Evolutionary conservation across 37 sponge, comb jelly and placozoan genomes (phyloP), one percentile per base, ranked within the genome.

Genomic region (Oopsacas minuta): DNA sequence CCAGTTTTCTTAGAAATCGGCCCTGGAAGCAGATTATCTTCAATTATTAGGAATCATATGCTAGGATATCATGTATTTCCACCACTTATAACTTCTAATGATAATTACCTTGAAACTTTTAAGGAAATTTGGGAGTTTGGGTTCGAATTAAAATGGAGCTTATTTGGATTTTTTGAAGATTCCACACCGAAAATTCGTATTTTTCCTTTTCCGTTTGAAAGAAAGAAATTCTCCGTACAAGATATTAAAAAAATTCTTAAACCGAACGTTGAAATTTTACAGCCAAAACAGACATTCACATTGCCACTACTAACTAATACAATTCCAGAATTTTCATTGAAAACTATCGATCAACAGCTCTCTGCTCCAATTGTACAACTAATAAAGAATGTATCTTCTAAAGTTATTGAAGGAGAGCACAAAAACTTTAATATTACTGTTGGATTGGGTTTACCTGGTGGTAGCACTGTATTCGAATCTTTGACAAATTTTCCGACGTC

Each of bases 21-120:
- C 30, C 75, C 75, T 61, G 75, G 75, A 61, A 61, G 28, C 20
- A 61, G 75, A 34, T 61, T 61, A n/a, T 61, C 75, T n/a, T 61
- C 75, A 10, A 61, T 61, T 61, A 12, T 61, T 5, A 61, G 28
- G 22, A 61, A 61, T 10, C 7, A 61, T n/a, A 5, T 61, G 20
- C 28, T 34, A 61, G 28, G 28, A 25, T 10, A 25, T 34, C 20
- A 61, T 25, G 28, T 61, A 5, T 61, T 61, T 3, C 20, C 75
- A 25, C 22, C 75, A n/a, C 75, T 61, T 5, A 25, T 61, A 20
- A 12, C 20, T 25, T 12, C 75, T 61, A n/a, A 61, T 12, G 7
- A 5, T 25, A 10, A 61, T 61, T 61, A 61, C 30, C 75, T 61
- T 25, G 75, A 61, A 12, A 61, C 75, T 20, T 25, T 61, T 5